Evolutionary conservation across 2,113 vertebrate genomes (phyloP), one percentile per base, ranked within the genome.

Genomic region (Salvelinus sp.): DNA sequence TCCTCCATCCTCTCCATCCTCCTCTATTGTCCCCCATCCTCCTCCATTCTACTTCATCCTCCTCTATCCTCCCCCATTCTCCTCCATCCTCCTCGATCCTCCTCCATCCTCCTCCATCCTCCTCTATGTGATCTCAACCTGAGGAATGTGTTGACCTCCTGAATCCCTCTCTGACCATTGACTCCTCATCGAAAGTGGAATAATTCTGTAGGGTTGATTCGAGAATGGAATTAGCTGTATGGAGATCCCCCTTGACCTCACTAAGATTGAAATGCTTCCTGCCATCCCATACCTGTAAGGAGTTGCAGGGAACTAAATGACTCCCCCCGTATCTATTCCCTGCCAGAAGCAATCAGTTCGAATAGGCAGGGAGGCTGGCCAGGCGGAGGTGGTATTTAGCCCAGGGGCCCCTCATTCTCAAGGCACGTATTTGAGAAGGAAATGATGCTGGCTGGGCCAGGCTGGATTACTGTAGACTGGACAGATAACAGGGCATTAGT

Each of bases 301-400:
- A 74, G 82, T 67, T 69, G 76, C 70, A 74, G 76, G 71, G 82
- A 81, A 83, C 84, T 83, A 80, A 88, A 88, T 85, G 76, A 81
- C 78, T 79, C 28, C 68, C 79, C 78, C 47, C 82, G 78, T 74
- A 84, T 90, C 79, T 85, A 91, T 91, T 85, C 77, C 69, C 80
- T 85, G 84, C 86, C 86, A 87, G 79, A 85, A 80, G 84, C 86
- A 88, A 89, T 90, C 76, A 76, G 76, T 83, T 76, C 68, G 74
- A 88, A 67, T 76, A 54, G 28, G 47, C 47, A 75, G 66, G 50
- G 23, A 66, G 18, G 38, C 44, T 1, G 70, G 63, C 72, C 80
- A 79, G 78, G 68, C 25, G 30, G 76, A 16, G 50, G 47, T 69
- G 57, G 83, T 79, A 27, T 78, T 74, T 79, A 79, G 81, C 83